A percentile compares a stretch with the other conserved stretches of the same genome.
Evolutionary conservation across 2,888 invertebrate species (phyloP).

Genomic region (Gisinianus flammeolus): DNA sequence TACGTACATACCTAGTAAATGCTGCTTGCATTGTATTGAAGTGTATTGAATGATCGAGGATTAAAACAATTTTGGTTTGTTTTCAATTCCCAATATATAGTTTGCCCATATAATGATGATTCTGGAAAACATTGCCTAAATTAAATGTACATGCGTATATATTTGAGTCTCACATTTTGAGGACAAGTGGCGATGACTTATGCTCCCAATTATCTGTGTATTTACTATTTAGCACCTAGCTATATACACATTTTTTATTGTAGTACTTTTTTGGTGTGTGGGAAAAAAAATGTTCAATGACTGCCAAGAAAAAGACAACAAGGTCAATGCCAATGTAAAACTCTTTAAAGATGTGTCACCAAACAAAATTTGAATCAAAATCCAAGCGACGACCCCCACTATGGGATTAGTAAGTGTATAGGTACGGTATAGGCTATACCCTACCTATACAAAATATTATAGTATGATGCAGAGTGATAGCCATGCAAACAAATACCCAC

Average conservation of each 20-base stretch:
- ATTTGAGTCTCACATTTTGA: neutral
- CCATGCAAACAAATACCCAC: too few species aligned
- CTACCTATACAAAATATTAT: too few species aligned
- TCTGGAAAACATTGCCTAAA: neutral
- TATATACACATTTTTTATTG: neutral
- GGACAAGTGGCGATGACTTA: neutral
- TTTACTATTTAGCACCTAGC: too few species aligned
- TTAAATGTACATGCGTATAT: neutral
- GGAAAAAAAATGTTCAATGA: neutral
- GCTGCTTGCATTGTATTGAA: neutral
- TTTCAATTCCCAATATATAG: neutral
- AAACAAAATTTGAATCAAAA: neutral
- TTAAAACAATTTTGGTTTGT: neutral
- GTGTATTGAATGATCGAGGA: neutral
- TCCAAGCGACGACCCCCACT: neutral
- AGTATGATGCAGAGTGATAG: too few species aligned
- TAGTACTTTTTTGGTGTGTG: neutral
- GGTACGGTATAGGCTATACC: too few species aligned
- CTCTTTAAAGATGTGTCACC: neutral
- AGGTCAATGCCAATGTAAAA: neutral
- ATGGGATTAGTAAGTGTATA: neutral
- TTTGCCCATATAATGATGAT: neutral
- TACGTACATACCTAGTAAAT: neutral
- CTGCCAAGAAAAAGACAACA: neutral
- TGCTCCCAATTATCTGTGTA: too few species aligned